Evolutionary conservation across 2,888 invertebrate genomes (phyloP), one percentile per base, ranked within the genome.

Genomic region (Pandemis heparana): DNA sequence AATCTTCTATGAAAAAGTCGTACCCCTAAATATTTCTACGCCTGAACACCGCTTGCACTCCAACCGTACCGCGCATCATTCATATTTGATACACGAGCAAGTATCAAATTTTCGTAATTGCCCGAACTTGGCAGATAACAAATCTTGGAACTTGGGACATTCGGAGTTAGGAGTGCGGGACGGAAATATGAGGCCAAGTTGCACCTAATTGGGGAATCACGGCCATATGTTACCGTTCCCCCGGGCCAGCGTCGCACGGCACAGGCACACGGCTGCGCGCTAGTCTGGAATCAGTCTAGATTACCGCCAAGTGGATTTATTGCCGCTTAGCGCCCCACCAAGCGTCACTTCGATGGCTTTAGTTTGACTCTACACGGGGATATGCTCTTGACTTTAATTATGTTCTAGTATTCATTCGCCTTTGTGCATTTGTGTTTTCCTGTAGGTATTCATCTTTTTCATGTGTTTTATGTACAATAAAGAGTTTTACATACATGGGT

Each of bases 121-220:
- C 51, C 8, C 48, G 38, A 59, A 59, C 56, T 56, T 56, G 56
- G 56, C 56, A 56, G 56, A 56, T 56, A 46, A 56, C 14, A 70
- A 70, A 51, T 56, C 53, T 43, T 67, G 38, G 59, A 71, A 70
- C 66, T 75, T 77, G 80, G 73, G 73, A 81, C 81, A 77, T 78
- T 79, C 76, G 74, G 77, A 77, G 76, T 79, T 76, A 69, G 56
- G 39, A 38, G 80, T 79, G 83, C 79, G 76, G 76, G 79, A 79
- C 80, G 85, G 89, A 87, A 91, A 92, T 90, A 90, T 90, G 89
- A 90, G 81, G 79, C 83, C 81, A 85, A 87, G 82, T 89, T 84
- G 79, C 79, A 82, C 83, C 89, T 92, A 92, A 93, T 93, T 92
- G 91, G 91, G 88, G 89, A 90, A 90, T 90, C 89, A 88, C 85